Base-by-base conservation (phyloP, 2,888 invertebrate genomes). In the Aproaerema taeniolella region DNA sequence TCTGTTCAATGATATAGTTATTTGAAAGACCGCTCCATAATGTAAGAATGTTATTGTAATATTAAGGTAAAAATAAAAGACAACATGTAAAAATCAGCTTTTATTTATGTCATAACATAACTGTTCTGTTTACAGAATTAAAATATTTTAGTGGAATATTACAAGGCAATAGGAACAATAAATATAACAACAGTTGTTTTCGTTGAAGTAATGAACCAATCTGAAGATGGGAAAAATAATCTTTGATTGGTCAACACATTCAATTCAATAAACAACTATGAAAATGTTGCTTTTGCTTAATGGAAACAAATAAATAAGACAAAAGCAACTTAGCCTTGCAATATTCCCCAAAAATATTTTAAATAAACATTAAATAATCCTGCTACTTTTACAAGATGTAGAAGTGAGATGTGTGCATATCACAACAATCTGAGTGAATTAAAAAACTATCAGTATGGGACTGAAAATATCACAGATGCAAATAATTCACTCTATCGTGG, bases 401-500 rank as follows among this genome's bases (percentile, higher is more conserved):
- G 6, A 11, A 20, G 8, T n/a, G 54, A 55, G 36, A n/a, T 37
- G 49, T 55, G 47, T 49, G 44, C 47, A 47, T 49, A 52, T 56
- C 53, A 55, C 42, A 57, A 61, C 49, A 39, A 55, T 49, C 42
- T n/a, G 58, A 72, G 73, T 70, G 72, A 77, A 66, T 59, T 63
- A 64, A 70, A 65, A 52, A 67, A 68, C 74, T 72, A 63, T 73
- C 78, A 82, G 79, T 61, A 72, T 55, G 32, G 61, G 64, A 82
- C 80, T 80, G 76, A 70, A 65, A 78, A 77, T 86, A 86, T 85
- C 85, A 85, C 85, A 85, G 83, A 73, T 75, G 72, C 72, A 69
- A 67, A 73, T 63, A 71, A 70, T 63, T 61, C 65, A 58, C 61
- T 57, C 63, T 61, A 66, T 20, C 20, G 7, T 20, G 9, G 3